A percentile compares a stretch with the other conserved stretches of the same genome.
phyloP scores from a whole-genome alignment of 2,113 vertebrate genomes.

The Pelvicachromis taeniatus region DNA sequence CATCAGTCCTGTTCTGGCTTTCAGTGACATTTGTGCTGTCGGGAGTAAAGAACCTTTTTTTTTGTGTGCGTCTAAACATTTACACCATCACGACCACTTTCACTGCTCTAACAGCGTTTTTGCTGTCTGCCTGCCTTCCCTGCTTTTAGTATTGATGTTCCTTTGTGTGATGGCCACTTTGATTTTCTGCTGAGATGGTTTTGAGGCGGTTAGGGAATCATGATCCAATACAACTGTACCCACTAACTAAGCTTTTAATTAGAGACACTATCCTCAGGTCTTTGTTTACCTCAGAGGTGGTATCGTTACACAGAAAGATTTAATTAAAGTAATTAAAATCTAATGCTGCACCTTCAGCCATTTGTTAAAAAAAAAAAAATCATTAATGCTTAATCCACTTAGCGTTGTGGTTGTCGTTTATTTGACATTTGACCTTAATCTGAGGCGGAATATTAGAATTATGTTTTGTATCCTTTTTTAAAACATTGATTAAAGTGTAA shows the following conservation, averaged over 20 bases:
- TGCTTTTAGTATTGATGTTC: conserved; percentile 1
- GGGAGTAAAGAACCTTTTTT: not conserved
- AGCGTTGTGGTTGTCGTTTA: accelerated
- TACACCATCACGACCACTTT: not conserved
- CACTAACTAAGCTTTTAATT: conserved; percentile 41
- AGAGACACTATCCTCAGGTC: not conserved
- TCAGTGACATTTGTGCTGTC: not conserved
- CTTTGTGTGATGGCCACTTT: conserved; percentile 14
- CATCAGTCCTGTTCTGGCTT: not conserved
- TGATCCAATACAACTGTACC: not conserved
- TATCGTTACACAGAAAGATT: not conserved
- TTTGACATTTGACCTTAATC: not conserved
- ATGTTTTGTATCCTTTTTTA: not conserved
- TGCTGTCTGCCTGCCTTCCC: not conserved
- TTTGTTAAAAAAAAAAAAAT: not conserved
- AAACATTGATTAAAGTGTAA: not conserved
- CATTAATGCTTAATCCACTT: not conserved
- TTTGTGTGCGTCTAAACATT: not conserved
- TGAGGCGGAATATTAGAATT: not conserved
- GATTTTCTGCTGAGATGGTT: conserved; percentile 27
- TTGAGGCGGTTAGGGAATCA: not conserved
- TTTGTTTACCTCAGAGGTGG: not conserved
- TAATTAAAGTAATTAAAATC: not conserved
- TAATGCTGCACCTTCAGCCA: not conserved
- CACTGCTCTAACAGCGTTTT: not conserved